Conservation (phyloP, 2,888 invertebrate genomes). For the Sylvicola cinctus region DNA sequence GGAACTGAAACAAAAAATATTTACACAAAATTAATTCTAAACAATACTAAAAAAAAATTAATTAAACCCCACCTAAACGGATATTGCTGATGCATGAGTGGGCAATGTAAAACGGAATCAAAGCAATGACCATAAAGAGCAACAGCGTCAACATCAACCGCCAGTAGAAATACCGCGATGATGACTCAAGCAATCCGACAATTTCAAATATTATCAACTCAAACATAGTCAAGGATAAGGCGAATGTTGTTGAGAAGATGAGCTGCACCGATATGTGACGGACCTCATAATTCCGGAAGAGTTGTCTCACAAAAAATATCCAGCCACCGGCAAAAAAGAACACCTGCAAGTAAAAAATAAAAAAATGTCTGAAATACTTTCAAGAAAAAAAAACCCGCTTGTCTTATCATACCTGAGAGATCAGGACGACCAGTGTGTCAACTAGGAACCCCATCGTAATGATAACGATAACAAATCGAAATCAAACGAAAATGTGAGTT, state of each 20-base stretch:
- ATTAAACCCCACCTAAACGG: constrained; percentile 44
- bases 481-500: too few species aligned
- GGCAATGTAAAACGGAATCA: constrained; percentile 92
- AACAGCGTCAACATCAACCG: constrained; percentile 76
- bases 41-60: constrained; percentile 1
- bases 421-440: too few species aligned
- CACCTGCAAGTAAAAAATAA: constrained; percentile 38
- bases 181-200: constrained; percentile 74
- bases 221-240: constrained; percentile 96
- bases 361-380: too few species aligned
- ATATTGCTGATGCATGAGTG: constrained; percentile 85
- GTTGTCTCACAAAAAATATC: constrained; percentile 94
- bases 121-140: constrained; percentile 82
- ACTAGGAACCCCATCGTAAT: too few species aligned
- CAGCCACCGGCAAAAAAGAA: constrained; percentile 93
- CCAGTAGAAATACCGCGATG: constrained; percentile 66
- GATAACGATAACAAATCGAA: too few species aligned
- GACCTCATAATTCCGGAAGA: constrained; percentile 95
- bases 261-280: constrained; percentile 85
- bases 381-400: too few species aligned
- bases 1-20: constrained; percentile 37
- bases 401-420: too few species aligned
- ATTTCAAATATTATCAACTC: constrained; percentile 99
- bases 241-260: constrained; percentile 89
- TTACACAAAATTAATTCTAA: constrained; percentile 1